phyloP scores from a whole-genome alignment of 37 sponge, comb jelly and placozoan species.

The Agelas oroides region DNA sequence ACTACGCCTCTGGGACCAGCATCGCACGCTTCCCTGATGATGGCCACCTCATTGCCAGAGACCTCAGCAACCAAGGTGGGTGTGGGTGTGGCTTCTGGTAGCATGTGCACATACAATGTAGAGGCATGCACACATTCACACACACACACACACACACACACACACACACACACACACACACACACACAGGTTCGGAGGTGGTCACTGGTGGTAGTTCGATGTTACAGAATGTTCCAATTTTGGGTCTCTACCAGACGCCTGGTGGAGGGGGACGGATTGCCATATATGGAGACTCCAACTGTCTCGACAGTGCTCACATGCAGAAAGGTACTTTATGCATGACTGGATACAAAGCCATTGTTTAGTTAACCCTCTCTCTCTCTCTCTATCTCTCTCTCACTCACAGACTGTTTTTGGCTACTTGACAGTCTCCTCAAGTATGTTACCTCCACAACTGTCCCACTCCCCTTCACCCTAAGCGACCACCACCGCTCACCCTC shows the following conservation, averaged over 20 bases:
- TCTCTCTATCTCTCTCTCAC: neutral
- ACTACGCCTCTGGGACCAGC: constrained; percentile 85
- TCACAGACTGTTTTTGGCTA: constrained; percentile 87
- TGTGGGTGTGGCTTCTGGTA: neutral
- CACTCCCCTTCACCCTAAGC: constrained; percentile 26
- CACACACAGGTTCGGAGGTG: constrained; percentile 71
- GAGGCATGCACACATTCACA: too few relatives aligned
- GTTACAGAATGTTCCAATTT: constrained; percentile 72
- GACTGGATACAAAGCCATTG: too few relatives aligned
- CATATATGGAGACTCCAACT: constrained; percentile 96
- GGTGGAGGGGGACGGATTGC: constrained; percentile 77
- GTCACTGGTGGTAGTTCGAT: constrained; percentile 31
- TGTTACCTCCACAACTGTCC: constrained; percentile 24
- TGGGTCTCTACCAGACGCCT: constrained; percentile 85
- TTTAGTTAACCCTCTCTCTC: too few relatives aligned
- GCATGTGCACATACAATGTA: too few relatives aligned
- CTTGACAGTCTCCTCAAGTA: constrained; percentile 65
- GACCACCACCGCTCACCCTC: constrained; percentile 26
- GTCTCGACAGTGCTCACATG: constrained; percentile 94
- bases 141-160: too few relatives aligned
- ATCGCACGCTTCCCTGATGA: constrained; percentile 79
- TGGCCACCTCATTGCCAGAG: constrained; percentile 61
- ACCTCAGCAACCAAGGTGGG: constrained; percentile 89
- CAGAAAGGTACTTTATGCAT: constrained; percentile 60
- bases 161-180: too few relatives aligned